Percentiles rank a stretch among this genome's conserved stretches.
Evolutionary conservation across 2,797 vertebrate genomes (phyloP).

Genomic region (Sciurus carolinensis): DNA sequence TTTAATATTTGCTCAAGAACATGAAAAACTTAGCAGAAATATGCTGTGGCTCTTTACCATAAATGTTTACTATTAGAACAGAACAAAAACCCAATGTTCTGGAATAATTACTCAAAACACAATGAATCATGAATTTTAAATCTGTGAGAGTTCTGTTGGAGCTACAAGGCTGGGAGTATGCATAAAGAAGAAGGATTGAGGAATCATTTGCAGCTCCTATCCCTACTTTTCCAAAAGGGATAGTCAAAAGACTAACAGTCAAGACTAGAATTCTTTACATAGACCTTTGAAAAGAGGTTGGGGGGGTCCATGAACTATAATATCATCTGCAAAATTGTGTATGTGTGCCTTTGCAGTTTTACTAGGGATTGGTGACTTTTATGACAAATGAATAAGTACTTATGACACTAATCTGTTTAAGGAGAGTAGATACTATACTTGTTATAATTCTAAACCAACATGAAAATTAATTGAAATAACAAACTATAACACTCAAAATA

Average conservation of each 20-base stretch:
- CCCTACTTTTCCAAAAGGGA: not conserved
- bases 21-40: slow-evolving; percentile 4
- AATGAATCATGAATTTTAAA: slow-evolving; percentile 32
- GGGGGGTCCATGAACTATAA: not conserved
- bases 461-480: slow-evolving; percentile 56
- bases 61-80: not conserved
- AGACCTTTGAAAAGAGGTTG: not conserved
- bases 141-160: not conserved
- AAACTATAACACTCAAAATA: not conserved
- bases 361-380: slow-evolving; percentile 15
- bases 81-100: not conserved
- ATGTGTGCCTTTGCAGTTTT: not conserved
- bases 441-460: not conserved
- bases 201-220: not conserved
- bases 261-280: not conserved
- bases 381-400: not conserved
- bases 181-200: not conserved
- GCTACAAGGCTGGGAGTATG: not conserved
- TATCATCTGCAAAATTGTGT: not conserved
- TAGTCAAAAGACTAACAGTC: not conserved
- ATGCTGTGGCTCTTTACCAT: not conserved
- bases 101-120: slow-evolving; percentile 2
- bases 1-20: not conserved
- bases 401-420: not conserved
- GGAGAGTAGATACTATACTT: not conserved